These are phyloP conservation scores for Gila robusta DNA, from an alignment of 2,797 vertebrate genomes.

Conservation along the genomic window DNA sequence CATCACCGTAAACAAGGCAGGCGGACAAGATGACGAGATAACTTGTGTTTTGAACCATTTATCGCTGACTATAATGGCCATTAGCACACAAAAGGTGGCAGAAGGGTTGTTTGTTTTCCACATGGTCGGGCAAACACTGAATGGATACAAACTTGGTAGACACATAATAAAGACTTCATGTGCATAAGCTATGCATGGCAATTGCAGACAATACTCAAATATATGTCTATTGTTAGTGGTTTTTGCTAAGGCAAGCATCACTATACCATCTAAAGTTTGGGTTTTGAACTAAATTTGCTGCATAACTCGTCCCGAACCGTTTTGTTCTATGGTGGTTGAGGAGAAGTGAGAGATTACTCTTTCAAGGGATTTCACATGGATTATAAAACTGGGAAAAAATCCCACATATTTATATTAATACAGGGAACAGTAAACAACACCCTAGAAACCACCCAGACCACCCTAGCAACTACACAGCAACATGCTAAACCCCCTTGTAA, in stretches of 20 bases:
- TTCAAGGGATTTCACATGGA: neutral
- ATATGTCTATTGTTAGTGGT: neutral
- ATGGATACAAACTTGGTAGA: constrained; percentile 39
- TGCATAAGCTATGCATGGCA: constrained; percentile 6
- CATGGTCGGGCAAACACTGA: constrained; percentile 49
- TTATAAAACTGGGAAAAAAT: neutral
- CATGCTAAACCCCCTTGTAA: neutral
- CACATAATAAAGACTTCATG: constrained; percentile 19
- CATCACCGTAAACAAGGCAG: constrained; percentile 57
- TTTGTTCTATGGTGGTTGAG: neutral
- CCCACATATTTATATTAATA: neutral
- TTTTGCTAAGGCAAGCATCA: neutral
- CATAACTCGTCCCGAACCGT: no score
- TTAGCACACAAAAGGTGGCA: constrained; percentile 54
- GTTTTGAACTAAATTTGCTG: neutral
- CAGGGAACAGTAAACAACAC: neutral
- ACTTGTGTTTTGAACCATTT: constrained; percentile 51
- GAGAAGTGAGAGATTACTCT: neutral
- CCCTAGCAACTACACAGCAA: neutral
- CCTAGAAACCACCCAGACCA: neutral
- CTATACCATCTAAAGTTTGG: neutral
- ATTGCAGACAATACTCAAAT: neutral
- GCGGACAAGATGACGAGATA: constrained; percentile 55
- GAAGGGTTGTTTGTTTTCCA: constrained; percentile 50
- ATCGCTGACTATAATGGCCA: constrained; percentile 58